Conservation (phyloP, 2,888 invertebrate genomes). For the Drosophila yooni region DNA sequence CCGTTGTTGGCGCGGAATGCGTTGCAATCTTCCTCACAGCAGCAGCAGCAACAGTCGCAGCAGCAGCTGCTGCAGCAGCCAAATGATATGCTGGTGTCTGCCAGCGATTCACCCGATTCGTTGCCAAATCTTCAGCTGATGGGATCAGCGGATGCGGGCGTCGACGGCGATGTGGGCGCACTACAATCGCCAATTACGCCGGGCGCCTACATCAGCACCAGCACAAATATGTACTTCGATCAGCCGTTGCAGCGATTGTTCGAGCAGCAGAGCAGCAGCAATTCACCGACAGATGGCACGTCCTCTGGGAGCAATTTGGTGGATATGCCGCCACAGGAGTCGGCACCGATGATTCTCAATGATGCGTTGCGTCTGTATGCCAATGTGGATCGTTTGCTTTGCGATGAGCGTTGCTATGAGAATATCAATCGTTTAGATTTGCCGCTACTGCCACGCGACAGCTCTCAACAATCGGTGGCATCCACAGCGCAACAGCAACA, state of each 20-base stretch:
- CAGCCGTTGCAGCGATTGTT: conserved; percentile 83
- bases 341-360: conserved; percentile 77
- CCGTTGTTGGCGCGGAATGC: conserved; percentile 69
- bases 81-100: conserved; percentile 67
- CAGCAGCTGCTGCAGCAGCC: conserved; percentile 17
- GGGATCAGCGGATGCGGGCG: conserved; percentile 82
- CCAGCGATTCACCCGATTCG: conserved; percentile 85
- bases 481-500: conserved; percentile 26
- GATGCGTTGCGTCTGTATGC: conserved; percentile 80
- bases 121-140: conserved; percentile 86
- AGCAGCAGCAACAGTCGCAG: conserved; percentile 8
- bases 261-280: conserved; percentile 61
- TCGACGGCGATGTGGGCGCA: conserved; percentile 54
- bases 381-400: conserved; percentile 72
- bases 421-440: conserved; percentile 79
- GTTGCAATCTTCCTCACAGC: conserved; percentile 18
- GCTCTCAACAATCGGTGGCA: conserved; percentile 52
- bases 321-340: conserved; percentile 84
- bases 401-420: conserved; percentile 82
- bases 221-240: conserved; percentile 87
- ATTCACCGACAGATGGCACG: conserved; percentile 29
- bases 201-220: conserved; percentile 83
- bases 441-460: conserved; percentile 65
- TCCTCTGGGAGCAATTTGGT: conserved; percentile 20
- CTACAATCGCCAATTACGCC: conserved; percentile 63